Evolutionary conservation across 2,888 invertebrate genomes (phyloP).

Genomic region (Spodoptera exigua): DNA sequence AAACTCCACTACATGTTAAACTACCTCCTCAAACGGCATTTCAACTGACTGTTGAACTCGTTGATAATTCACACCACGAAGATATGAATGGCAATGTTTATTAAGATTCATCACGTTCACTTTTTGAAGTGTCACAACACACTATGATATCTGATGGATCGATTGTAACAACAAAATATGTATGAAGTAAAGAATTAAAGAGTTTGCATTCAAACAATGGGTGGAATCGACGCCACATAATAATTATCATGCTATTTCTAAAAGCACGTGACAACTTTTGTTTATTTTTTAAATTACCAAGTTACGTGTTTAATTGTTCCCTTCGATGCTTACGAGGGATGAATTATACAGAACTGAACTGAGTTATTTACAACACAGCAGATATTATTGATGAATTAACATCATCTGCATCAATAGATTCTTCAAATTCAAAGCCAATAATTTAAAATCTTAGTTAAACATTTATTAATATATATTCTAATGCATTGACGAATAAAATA

Average conservation of each 20-base stretch:
- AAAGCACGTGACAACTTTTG: conserved; percentile 58
- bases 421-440: conserved; percentile 27
- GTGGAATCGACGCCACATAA: conserved; percentile 57
- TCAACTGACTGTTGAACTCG: conserved; percentile 61
- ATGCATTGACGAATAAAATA: conserved; percentile 28
- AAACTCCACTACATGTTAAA: conserved; percentile 59
- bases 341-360: conserved; percentile 23
- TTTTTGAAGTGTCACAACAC: conserved; percentile 50
- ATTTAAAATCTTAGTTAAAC: conserved; percentile 8
- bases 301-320: conserved; percentile 19
- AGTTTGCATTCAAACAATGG: conserved; percentile 17
- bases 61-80: conserved; percentile 60
- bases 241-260: conserved; percentile 60
- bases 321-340: conserved; percentile 20
- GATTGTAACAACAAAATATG: conserved; percentile 37
- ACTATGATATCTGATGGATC: conserved; percentile 51
- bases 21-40: conserved; percentile 52
- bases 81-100: conserved; percentile 49
- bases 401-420: no score
- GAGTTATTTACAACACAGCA: conserved; percentile 1
- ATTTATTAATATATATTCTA: conserved; percentile 30
- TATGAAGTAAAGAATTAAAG: not conserved
- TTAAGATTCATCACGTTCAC: conserved; percentile 65
- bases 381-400: conserved; percentile 24
- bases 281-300: conserved; percentile 31